Evolutionary conservation across 2,888 invertebrate species (phyloP).

Genomic region (Lucinisca nassula): DNA sequence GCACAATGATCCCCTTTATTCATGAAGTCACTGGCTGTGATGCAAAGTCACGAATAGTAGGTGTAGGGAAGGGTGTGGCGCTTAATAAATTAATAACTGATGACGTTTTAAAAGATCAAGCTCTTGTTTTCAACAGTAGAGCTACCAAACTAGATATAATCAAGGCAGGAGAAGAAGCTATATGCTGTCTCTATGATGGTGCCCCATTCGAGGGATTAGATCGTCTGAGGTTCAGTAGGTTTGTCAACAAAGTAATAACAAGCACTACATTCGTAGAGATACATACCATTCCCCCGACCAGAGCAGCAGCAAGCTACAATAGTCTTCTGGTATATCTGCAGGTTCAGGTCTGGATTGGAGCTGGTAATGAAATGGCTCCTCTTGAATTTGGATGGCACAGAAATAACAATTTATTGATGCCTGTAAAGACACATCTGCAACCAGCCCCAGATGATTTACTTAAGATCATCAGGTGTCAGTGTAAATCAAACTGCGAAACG

Average conservation of each 20-base stretch:
- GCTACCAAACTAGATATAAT: too few species aligned
- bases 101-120: too few species aligned
- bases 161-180: too few species aligned
- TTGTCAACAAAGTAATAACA: slow-evolving; percentile 59
- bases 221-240: slow-evolving; percentile 43
- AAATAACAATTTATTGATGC: not conserved
- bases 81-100: too few species aligned
- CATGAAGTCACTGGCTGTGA: slow-evolving; percentile 71
- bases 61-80: slow-evolving; percentile 46
- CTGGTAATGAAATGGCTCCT: too few species aligned
- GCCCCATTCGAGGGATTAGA: slow-evolving; percentile 27
- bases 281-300: too few species aligned
- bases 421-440: not conserved
- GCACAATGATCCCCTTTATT: slow-evolving; percentile 47
- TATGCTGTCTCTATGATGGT: slow-evolving; percentile 63
- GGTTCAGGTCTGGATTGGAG: too few species aligned
- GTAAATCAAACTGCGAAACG: slow-evolving; percentile 35
- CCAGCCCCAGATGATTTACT: slow-evolving; percentile 36
- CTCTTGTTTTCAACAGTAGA: too few species aligned
- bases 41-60: slow-evolving; percentile 60
- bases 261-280: too few species aligned
- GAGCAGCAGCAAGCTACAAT: too few species aligned
- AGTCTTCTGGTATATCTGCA: too few species aligned
- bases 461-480: slow-evolving; percentile 29
- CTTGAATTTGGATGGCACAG: too few species aligned